Percentiles rank a stretch among this genome's conserved stretches.
Evolutionary conservation across 1,140 invertebrate species (phyloP).

Genomic region (Drosophila melanica): DNA sequence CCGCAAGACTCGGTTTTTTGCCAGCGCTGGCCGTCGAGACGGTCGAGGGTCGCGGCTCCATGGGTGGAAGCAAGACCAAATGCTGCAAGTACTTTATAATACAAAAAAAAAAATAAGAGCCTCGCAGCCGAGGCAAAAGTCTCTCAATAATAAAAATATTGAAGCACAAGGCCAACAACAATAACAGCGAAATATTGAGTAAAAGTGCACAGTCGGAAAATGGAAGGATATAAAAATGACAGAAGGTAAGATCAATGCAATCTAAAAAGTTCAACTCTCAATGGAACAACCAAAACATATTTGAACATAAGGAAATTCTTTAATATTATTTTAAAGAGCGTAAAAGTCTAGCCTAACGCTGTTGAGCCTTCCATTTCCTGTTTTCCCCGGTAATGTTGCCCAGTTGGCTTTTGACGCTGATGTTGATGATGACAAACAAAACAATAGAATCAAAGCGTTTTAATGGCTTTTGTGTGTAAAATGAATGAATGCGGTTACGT

Average conservation of each 20-base stretch:
- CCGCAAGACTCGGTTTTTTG: conserved; percentile 78
- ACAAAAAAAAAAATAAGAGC: conserved; percentile 59
- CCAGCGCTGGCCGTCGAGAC: conserved; percentile 60
- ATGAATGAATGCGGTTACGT: conserved; percentile 76
- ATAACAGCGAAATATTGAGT: conserved; percentile 39
- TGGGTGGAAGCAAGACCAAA: conserved; percentile 17
- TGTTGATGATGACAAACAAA: conserved; percentile 77
- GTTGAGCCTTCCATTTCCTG: conserved; percentile 5
- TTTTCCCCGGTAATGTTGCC: conserved; percentile 20
- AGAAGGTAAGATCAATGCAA: conserved; percentile 1
- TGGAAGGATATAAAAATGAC: neutral
- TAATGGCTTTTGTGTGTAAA: conserved; percentile 82
- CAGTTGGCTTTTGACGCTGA: conserved; percentile 24
- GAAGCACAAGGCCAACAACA: conserved; percentile 56
- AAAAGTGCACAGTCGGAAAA: conserved; percentile 45
- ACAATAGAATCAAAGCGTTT: conserved; percentile 80
- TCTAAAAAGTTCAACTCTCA: conserved; percentile 2
- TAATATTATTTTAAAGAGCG: neutral
- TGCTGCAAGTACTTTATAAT: conserved; percentile 68
- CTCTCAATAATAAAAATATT: conserved; percentile 79
- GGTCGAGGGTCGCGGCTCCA: conserved; percentile 12
- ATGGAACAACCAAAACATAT: too few relatives aligned
- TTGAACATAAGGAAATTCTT: neutral
- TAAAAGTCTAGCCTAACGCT: conserved; percentile 13
- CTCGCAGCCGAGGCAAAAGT: conserved; percentile 71